Evolutionary conservation across 35 echinoderm and acorn worm species (phyloP).

Genomic region (Hemicentrotus pulcherrimus): DNA sequence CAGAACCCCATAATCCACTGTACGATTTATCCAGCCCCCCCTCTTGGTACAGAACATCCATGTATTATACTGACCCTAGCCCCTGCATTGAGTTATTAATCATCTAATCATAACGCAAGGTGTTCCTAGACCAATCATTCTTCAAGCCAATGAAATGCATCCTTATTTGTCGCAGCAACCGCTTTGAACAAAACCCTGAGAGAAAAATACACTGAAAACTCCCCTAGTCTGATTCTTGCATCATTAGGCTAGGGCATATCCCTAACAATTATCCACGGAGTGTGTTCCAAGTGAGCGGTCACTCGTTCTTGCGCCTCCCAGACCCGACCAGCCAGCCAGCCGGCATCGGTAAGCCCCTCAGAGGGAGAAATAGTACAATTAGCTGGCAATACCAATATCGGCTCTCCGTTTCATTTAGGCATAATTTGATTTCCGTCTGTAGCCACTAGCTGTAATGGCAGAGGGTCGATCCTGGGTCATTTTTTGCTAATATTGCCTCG

Average conservation of each 20-base stretch:
- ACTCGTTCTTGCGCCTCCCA: neutral
- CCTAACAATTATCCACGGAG: neutral
- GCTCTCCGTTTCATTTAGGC: neutral
- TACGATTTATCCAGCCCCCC: neutral
- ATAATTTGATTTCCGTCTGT: constrained; percentile 12
- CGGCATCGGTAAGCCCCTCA: neutral
- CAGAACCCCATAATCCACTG: neutral
- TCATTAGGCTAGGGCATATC: neutral
- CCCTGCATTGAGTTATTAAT: neutral
- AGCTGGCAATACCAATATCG: constrained; percentile 9
- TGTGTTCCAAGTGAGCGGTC: neutral
- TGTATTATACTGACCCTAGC: neutral
- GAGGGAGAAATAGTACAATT: neutral
- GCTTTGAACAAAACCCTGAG: neutral
- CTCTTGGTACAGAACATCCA: too few relatives aligned
- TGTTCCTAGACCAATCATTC: neutral
- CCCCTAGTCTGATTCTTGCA: neutral
- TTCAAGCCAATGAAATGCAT: neutral
- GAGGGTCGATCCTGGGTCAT: constrained; percentile 14
- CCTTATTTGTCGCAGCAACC: neutral
- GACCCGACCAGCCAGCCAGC: neutral
- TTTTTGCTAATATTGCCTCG: neutral
- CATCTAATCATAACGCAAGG: neutral
- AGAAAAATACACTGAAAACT: neutral
- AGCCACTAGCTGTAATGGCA: neutral